Percentiles rank a stretch among this genome's conserved stretches.
phyloP scores from a whole-genome alignment of 2,888 invertebrate genomes.

The Thereva unica region DNA sequence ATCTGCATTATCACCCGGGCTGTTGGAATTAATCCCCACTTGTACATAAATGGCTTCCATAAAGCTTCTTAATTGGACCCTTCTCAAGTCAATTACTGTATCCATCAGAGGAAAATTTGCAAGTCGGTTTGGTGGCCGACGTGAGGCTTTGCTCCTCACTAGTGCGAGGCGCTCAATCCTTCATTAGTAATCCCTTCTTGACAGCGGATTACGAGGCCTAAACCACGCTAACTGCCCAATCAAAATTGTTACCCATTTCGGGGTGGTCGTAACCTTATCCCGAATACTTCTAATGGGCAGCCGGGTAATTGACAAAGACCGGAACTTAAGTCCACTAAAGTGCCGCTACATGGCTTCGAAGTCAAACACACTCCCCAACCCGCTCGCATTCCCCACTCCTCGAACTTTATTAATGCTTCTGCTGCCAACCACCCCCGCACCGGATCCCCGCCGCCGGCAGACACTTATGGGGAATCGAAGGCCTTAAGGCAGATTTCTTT shows the following conservation, averaged over 20 bases:
- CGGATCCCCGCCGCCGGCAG: too few relatives aligned
- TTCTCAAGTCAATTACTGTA: constrained; percentile 27
- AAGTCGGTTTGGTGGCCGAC: neutral
- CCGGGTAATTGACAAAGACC: constrained; percentile 14
- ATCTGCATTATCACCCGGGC: constrained; percentile 10
- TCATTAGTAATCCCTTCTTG: constrained; percentile 27
- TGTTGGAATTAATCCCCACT: neutral
- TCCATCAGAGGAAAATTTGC: constrained; percentile 11
- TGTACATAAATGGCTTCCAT: constrained; percentile 1
- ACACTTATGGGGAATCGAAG: too few relatives aligned
- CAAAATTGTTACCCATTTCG: constrained; percentile 5
- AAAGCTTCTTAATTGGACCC: constrained; percentile 11
- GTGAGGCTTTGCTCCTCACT: too few relatives aligned
- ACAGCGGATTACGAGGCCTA: constrained; percentile 19
- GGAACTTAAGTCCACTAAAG: constrained; percentile 8
- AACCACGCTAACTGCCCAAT: constrained; percentile 13
- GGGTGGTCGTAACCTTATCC: constrained; percentile 11
- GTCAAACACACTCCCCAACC: neutral
- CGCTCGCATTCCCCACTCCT: neutral
- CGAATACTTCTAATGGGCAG: constrained; percentile 25
- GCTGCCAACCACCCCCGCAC: neutral
- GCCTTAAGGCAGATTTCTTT: too few relatives aligned
- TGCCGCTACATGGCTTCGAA: neutral
- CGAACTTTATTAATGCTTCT: neutral
- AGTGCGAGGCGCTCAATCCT: constrained; percentile 13